Evolutionary conservation across 2,888 invertebrate genomes (phyloP), one percentile per base, ranked within the genome.

Genomic region (Allophyes oxyacanthae): DNA sequence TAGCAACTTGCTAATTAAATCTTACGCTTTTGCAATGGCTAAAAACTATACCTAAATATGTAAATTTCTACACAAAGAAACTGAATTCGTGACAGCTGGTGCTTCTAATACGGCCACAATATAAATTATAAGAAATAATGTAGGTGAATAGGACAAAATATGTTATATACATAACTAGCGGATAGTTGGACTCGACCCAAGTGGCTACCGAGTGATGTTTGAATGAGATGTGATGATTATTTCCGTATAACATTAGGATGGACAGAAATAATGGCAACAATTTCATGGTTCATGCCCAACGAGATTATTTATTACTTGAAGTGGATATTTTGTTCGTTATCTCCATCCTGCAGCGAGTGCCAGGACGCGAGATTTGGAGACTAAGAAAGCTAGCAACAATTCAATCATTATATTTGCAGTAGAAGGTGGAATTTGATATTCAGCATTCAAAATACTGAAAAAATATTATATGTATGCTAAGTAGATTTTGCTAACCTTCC

Each of bases 151-250:
- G 13, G 46, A 36, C 52, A 30, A 37, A 44, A 6, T 13, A 28
- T 6, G 11, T 42, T n/a, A 28, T 10, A 11, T 28, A 52, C 37
- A 43, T 55, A 41, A 33, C 13, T 30, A 41, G 34, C 25, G 41
- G 40, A 61, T 48, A 54, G 53, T 78, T 74, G 78, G 74, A 74
- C 44, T 11, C 30, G 26, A 42, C 44, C 77, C 77, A 78, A 75
- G 49, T 54, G 38, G 33, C 36, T 45, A 50, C 52, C 46, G 37
- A 34, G 36, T 53, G 50, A 45, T 50, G 45, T 43, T 52, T 61
- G 56, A 70, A 72, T 69, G 51, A 73, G 72, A 64, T 64, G 46
- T 57, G 32, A 40, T 28, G 25, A 68, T 61, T 63, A 64, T 62
- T 56, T 49, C 41, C 45, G 55, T 46, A 40, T 55, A 55, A 59